Conservation (phyloP, 2,888 invertebrate species). For the Ornithoptera priamus region DNA sequence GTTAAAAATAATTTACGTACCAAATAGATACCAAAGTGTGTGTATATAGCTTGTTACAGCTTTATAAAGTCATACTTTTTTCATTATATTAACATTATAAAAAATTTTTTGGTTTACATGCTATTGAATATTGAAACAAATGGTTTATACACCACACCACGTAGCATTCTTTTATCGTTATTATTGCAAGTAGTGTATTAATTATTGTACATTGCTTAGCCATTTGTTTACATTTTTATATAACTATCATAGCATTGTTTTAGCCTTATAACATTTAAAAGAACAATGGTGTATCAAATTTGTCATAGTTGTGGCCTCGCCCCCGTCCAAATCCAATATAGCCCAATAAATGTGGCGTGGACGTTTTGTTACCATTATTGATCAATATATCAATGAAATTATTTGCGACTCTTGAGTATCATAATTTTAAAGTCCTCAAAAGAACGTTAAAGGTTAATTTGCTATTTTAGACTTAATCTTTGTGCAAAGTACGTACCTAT, state of each 20-base stretch:
- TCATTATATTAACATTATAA: background rate
- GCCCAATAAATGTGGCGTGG: constrained; percentile 13
- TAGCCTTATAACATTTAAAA: constrained; percentile 10
- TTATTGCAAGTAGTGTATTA: too few species aligned
- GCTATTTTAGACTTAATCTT: too few species aligned
- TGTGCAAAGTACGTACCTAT: too few species aligned
- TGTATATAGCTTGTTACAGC: background rate
- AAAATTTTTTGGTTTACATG: background rate
- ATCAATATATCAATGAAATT: constrained; percentile 23
- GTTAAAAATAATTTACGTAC: background rate
- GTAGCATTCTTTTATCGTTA: too few species aligned
- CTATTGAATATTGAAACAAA: too few species aligned
- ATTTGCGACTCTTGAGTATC: background rate
- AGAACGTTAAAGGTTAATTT: too few species aligned
- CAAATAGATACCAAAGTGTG: constrained; percentile 20
- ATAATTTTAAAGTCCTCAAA: constrained; percentile 11
- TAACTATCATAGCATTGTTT: constrained; percentile 1
- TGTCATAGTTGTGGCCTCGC: constrained; percentile 15
- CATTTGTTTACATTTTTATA: constrained; percentile 1
- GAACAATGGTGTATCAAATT: constrained; percentile 17
- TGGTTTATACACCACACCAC: too few species aligned
- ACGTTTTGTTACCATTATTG: constrained; percentile 18
- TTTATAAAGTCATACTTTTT: background rate
- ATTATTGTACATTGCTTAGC: too few species aligned
- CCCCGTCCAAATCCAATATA: constrained; percentile 7